Conservation (phyloP, 2,113 vertebrate species). For the Pimephales promelas region DNA sequence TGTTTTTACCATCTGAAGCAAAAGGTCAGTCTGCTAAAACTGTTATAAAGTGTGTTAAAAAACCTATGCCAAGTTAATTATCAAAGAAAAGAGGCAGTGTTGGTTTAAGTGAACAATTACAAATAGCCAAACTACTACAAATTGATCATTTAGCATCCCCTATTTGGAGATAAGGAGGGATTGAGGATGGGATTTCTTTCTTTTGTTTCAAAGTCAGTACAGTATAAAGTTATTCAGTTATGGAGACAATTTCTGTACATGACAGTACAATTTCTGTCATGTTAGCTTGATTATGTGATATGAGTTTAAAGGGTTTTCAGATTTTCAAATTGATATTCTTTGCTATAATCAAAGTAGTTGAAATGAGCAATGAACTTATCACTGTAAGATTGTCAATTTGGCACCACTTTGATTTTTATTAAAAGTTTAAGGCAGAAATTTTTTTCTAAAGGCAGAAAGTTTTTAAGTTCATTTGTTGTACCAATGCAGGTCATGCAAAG, state of each 20-base stretch:
- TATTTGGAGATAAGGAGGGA: neutral
- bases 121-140: neutral
- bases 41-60: neutral
- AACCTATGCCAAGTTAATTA: slow-evolving; percentile 20
- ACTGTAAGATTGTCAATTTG: neutral
- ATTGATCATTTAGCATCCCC: neutral
- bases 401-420: neutral
- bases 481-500: slow-evolving; percentile 24
- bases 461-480: neutral
- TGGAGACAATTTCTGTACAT: too few species aligned
- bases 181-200: neutral
- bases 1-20: slow-evolving; percentile 3
- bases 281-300: neutral
- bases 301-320: neutral
- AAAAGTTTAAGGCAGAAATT: too few species aligned
- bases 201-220: too few species aligned
- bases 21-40: neutral
- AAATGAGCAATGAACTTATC: neutral
- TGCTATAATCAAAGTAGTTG: too few species aligned
- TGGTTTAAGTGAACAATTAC: neutral
- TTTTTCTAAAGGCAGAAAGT: too few species aligned
- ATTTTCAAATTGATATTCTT: neutral
- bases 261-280: neutral
- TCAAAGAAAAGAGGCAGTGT: neutral
- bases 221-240: too few species aligned